These are phyloP conservation scores for Rhyacophila evoluta DNA, from an alignment of 2,888 invertebrate genomes.

Conservation along the genomic window DNA sequence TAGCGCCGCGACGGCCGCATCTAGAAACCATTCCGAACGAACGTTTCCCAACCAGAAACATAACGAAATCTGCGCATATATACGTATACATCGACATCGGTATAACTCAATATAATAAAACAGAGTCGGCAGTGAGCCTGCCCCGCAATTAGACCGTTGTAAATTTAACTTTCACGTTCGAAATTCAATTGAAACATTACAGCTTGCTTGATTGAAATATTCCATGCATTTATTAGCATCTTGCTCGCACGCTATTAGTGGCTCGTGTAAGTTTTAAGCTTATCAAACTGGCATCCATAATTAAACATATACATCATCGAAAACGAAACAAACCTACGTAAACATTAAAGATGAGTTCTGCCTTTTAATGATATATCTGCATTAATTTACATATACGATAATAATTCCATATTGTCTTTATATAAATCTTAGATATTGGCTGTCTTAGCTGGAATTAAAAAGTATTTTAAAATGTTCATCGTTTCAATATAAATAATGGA, in stretches of 20 bases:
- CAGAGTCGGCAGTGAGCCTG: not conserved
- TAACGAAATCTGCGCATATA: not conserved
- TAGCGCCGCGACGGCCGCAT: not conserved
- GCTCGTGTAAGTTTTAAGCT: not conserved
- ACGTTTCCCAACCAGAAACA: not conserved
- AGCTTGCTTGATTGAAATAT: constrained; percentile 2
- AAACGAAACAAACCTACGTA: too few relatives aligned
- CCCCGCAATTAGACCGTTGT: constrained; percentile 8
- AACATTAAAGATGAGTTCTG: too few relatives aligned
- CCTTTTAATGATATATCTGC: too few relatives aligned
- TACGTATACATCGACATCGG: too few relatives aligned
- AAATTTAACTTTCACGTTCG: not conserved
- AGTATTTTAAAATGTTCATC: too few relatives aligned
- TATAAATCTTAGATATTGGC: too few relatives aligned
- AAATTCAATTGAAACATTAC: not conserved
- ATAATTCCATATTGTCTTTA: too few relatives aligned
- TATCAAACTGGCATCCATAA: too few relatives aligned
- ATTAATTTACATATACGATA: too few relatives aligned
- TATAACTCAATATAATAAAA: not conserved
- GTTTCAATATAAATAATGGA: too few relatives aligned
- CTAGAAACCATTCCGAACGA: not conserved
- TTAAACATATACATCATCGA: too few relatives aligned
- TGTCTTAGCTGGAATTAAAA: too few relatives aligned
- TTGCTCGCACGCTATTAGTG: not conserved
- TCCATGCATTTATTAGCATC: constrained; percentile 8